Conservation (phyloP, 1,140 invertebrate species). For the Spodoptera frugiperda region DNA sequence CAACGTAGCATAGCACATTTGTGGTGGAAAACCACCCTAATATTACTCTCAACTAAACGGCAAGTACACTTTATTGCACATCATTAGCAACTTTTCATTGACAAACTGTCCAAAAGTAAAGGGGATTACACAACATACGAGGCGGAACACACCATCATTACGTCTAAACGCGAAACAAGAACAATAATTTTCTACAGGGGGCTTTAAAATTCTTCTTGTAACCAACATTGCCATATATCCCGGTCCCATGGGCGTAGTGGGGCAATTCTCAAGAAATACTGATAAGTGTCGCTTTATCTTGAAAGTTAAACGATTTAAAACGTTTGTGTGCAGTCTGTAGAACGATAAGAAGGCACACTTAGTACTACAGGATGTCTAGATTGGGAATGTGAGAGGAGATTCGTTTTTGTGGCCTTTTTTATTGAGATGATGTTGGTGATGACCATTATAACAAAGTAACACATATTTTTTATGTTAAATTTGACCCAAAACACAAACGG, state of each 20-base stretch:
- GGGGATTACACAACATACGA: slow-evolving; percentile 13
- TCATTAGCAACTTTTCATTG: background rate
- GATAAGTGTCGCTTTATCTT: slow-evolving; percentile 47
- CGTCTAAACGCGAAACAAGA: slow-evolving; percentile 32
- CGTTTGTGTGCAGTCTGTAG: slow-evolving; percentile 1
- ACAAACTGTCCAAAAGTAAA: slow-evolving; percentile 8
- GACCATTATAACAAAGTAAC: too few species aligned
- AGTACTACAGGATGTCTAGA: background rate
- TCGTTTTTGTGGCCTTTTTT: too few species aligned
- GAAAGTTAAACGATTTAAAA: slow-evolving; percentile 48
- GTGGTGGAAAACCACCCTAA: too few species aligned
- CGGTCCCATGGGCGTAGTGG: slow-evolving; percentile 22
- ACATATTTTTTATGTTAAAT: too few species aligned
- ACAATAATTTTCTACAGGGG: slow-evolving; percentile 17
- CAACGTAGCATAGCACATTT: too few species aligned
- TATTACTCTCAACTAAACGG: too few species aligned
- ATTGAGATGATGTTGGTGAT: too few species aligned
- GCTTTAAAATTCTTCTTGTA: slow-evolving; percentile 43
- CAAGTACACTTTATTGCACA: background rate
- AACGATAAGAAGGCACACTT: background rate
- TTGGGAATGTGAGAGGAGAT: too few species aligned
- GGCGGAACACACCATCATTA: slow-evolving; percentile 27
- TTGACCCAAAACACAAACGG: too few species aligned
- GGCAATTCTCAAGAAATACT: slow-evolving; percentile 45
- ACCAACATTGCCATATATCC: slow-evolving; percentile 38